Base-by-base conservation (phyloP, 2,797 vertebrate species). In the Alcedo atthis region DNA sequence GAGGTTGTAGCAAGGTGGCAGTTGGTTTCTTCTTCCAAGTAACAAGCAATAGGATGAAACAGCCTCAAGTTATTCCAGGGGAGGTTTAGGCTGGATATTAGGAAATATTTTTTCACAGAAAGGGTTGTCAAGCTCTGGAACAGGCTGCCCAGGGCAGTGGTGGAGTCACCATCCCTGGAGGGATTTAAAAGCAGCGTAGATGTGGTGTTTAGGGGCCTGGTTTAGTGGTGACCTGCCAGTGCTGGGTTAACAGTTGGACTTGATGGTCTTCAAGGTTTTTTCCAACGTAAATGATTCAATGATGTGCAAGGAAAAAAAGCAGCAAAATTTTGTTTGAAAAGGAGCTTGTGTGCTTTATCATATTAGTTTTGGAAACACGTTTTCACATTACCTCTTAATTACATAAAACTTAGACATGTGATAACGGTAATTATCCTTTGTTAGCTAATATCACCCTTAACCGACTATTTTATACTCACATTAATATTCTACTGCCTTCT, bases 401-500 rank as follows among this genome's bases (percentile, higher is more conserved):
- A 54, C 42, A 45, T 32, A 69, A 91, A 91, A 86, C 25, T 32
- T 33, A 62, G n/a, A 45, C 5, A 9, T 32, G 19, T 77, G 45
- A 66, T 86, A 88, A 79, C 57, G 92, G 59, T 63, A 73, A 86
- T 89, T 74, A 79, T 35, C 32, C 18, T 66, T 53, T 57, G 48
- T 90, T 88, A 86, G 67, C 28, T 66, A 64, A 74, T 81, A 63
- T 59, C 73, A 81, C 55, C 49, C 42, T 81, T 90, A 73, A 32
- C 48, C 0, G 3, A 35, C 46, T 74, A 16, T 86, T 92, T 81
- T 33, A 91, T 62, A 53, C 11, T 82, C 4, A 0, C 45, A 54
- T 67, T 84, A 85, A 86, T 86, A 83, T 95, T 91, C 70, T 76
- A 11, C 35, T 81, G 67, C 74, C 67, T 73, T 51, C 85, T 63